Evolutionary conservation across 2,113 vertebrate genomes (phyloP).

Genomic region (Athene noctua): DNA sequence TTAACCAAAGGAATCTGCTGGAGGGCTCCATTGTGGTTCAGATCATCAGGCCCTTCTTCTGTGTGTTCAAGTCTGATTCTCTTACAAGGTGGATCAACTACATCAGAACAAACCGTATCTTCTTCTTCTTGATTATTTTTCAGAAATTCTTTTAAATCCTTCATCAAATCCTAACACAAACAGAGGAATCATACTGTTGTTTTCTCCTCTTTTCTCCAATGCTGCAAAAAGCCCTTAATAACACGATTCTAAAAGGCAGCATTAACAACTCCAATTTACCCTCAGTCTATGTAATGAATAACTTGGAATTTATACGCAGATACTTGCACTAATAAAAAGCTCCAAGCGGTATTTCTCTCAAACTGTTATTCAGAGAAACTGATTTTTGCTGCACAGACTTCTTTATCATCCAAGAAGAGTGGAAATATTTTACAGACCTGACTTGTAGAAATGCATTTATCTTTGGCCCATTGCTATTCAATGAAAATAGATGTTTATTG

Average conservation of each 20-base stretch:
- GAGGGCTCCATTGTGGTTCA: constrained; percentile 34
- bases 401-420: background rate
- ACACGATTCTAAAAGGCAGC: background rate
- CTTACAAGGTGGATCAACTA: constrained; percentile 81
- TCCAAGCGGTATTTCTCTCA: background rate
- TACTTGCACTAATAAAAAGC: background rate
- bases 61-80: constrained; percentile 74
- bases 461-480: background rate
- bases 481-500: background rate
- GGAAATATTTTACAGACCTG: background rate
- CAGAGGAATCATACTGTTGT: background rate
- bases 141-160: constrained; percentile 80
- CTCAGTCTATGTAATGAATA: background rate
- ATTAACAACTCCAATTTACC: background rate
- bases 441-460: background rate
- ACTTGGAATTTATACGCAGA: background rate
- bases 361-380: background rate
- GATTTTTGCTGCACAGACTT: background rate
- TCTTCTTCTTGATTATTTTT: constrained; percentile 11
- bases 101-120: constrained; percentile 5
- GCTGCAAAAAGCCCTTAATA: background rate
- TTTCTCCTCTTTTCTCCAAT: background rate
- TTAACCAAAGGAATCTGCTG: background rate
- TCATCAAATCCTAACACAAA: constrained; percentile 76
- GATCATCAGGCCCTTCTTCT: background rate